Conservation (phyloP, 2,113 vertebrate genomes). For the Corythornis cristatus region DNA sequence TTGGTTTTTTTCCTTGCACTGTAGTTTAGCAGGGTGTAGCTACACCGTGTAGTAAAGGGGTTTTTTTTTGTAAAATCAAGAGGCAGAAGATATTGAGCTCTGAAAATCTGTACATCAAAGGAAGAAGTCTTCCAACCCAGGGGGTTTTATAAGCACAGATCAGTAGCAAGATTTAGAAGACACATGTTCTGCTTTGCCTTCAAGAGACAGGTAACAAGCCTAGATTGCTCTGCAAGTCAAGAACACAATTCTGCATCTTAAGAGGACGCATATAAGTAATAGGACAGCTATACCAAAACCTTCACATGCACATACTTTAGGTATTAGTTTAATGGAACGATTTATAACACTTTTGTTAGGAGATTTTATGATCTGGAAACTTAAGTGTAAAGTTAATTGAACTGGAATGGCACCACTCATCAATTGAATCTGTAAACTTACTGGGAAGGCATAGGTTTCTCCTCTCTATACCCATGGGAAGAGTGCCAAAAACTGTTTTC, state of each 20-base stretch:
- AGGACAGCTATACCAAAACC: neutral
- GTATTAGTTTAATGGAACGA: neutral
- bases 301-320: neutral
- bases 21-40: neutral
- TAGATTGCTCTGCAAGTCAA: neutral
- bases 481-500: rapidly evolving
- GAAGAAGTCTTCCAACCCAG: neutral
- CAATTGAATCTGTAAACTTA: neutral
- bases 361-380: neutral
- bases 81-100: neutral
- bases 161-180: neutral
- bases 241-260: neutral
- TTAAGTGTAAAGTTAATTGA: neutral
- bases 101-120: neutral
- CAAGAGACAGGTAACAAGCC: neutral
- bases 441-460: neutral
- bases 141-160: neutral
- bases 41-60: neutral
- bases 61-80: neutral
- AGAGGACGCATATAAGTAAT: neutral
- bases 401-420: neutral
- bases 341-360: neutral
- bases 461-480: neutral
- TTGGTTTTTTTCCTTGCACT: neutral
- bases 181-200: neutral